Base-by-base conservation (phyloP, 2,888 invertebrate species). In the Halictus ligatus region DNA sequence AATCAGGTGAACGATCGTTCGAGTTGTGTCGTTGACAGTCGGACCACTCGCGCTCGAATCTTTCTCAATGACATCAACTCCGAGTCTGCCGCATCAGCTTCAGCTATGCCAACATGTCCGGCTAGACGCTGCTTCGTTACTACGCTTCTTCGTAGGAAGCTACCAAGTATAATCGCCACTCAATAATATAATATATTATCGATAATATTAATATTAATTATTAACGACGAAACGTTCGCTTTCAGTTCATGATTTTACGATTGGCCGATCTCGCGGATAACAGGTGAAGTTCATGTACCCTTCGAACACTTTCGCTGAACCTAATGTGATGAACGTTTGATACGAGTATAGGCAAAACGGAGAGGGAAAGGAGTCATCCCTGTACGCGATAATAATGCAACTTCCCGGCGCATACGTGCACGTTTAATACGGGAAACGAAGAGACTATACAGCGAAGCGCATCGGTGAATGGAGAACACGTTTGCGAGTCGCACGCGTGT, bases 261-360 rank as follows among this genome's bases (percentile, higher is more conserved):
- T 83, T 58, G 67, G 81, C 75, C 81, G 78, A 74, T 84, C 75
- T 71, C 75, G 80, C 85, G 85, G 69, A 84, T 79, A 78, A 78
- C 73, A 76, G 80, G 89, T 88, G 88, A 88, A 84, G 83, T 78
- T 83, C 21, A 1, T 69, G 75, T 80, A 78, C 80, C 84, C 84
- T 76, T 40, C 29, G 79, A 81, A 78, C 79, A 85, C 84, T 89
- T 88, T 35, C 90, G 88, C 71, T 87, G 90, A 89, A 90, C 88
- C 89, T 90, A 90, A 35, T 88, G 90, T 89, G 84, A 91, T 83
- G 46, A 89, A 86, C 80, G 84, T 90, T 88, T 72, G 78, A 87
- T 86, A 78, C 74, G 40, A 3, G 21, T 21, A 54, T 5, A 50
- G 6, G 54, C 21, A 54, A 54, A 35, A 35, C 35, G 21, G 18